Evolutionary conservation across 1,140 invertebrate species (phyloP), one percentile per base, ranked within the genome.

Genomic region (Lutraria rhynchaena): DNA sequence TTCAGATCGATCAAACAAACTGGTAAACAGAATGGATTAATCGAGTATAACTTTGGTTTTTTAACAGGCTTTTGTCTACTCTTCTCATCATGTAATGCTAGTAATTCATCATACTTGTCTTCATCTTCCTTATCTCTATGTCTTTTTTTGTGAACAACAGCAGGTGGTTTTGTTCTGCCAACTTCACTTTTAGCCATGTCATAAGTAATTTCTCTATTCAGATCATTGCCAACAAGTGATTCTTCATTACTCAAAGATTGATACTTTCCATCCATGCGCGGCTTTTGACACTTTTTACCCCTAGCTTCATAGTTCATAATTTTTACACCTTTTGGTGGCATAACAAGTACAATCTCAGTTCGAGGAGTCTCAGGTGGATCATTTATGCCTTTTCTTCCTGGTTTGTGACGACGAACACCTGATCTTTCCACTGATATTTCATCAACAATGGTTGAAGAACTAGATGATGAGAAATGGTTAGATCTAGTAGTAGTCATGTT

Each of bases 11-110:
- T 33, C 58, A 81, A 73, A 27, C 22, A 63, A 3, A 81, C 67
- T 19, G 78, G 78, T 15, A 81, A 13, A 61, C 78, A 81, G 46
- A 73, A 74, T 63, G 78, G 78, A 49, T 81, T 81, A 11, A 81
- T 15, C 9, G 78, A 61, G 60, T 73, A 81, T 9, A 73, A 22
- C 44, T 73, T 81, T 9, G 78, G 69, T 61, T 81, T 81, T 53
- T 81, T 81, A 3, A 37, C 17, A n/a, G 78, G 69, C 7, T 33
- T 41, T 11, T 67, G 15, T 31, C 67, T 70, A 5, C 35, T 55
- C 27, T 46, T 33, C 55, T 49, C 31, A 11, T 74, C 71, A 31
- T 22, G 9, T 24, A 9, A 2, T 22, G 35, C 22, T 9, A 71
- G 33, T 3, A 71, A 22, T n/a, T 4, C 7, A 5, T 33, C 51